Conservation (phyloP, 2,797 vertebrate species). For the Heteromormyrus szaboi region DNA sequence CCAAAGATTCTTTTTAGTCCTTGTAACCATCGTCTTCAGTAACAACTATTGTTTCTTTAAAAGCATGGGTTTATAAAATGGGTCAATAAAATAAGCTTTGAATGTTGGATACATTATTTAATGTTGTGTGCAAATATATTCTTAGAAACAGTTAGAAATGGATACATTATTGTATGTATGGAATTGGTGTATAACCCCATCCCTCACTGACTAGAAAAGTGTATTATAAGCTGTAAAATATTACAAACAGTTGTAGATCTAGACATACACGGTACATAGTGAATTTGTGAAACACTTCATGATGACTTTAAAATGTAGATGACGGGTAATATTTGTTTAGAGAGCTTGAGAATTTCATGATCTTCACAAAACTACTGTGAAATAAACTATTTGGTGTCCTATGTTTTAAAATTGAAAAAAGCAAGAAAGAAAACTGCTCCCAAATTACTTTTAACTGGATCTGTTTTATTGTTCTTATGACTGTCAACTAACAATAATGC, state of each 20-base stretch:
- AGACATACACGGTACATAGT: neutral
- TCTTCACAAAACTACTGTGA: neutral
- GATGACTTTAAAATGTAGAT: neutral
- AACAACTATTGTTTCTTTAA: neutral
- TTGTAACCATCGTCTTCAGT: neutral
- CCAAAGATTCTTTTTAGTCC: neutral
- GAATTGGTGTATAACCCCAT: neutral
- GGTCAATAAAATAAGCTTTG: slow-evolving; percentile 7
- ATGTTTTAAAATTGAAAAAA: neutral
- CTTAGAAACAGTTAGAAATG: neutral
- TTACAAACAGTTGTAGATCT: neutral
- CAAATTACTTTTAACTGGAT: neutral
- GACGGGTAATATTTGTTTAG: neutral
- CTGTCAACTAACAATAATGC: neutral
- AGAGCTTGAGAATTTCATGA: neutral
- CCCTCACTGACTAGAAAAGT: neutral
- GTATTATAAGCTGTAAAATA: neutral
- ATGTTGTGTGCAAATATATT: neutral
- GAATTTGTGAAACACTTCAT: neutral
- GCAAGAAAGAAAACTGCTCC: neutral
- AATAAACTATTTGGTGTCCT: neutral
- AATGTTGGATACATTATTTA: neutral
- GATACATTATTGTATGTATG: neutral
- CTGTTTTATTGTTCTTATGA: neutral
- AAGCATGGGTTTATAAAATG: neutral